Percentiles rank a stretch among this genome's conserved stretches.
Evolutionary conservation across 2,888 invertebrate species (phyloP).

Genomic region (Drosophila putrida): DNA sequence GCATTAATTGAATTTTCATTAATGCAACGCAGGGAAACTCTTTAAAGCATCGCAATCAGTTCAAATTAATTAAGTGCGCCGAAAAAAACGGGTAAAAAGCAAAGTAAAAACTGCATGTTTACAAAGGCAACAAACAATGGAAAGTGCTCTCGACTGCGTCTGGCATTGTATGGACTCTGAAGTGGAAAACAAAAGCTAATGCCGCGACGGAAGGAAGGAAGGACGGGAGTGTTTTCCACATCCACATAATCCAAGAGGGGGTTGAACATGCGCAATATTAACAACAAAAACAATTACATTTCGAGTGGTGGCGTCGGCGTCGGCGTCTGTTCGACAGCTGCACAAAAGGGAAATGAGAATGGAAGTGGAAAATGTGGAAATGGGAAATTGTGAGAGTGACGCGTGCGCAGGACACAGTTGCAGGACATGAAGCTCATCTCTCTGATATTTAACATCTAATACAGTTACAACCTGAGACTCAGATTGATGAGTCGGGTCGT

Average conservation of each 20-base stretch:
- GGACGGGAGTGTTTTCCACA: slow-evolving; percentile 28
- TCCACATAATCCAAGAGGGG: slow-evolving; percentile 49
- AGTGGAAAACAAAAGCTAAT: slow-evolving; percentile 77
- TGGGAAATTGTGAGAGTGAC: slow-evolving; percentile 37
- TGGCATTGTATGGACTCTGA: slow-evolving; percentile 34
- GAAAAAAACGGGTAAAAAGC: slow-evolving; percentile 49
- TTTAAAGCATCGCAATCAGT: slow-evolving; percentile 45
- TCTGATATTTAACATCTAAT: slow-evolving; percentile 35
- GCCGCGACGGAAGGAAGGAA: too few species aligned
- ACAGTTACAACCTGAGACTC: slow-evolving; percentile 62
- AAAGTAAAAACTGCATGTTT: slow-evolving; percentile 47
- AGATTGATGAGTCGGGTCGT: slow-evolving; percentile 27
- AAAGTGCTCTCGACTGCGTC: slow-evolving; percentile 54
- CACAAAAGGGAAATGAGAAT: slow-evolving; percentile 40
- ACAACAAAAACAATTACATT: slow-evolving; percentile 15
- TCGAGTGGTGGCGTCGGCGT: slow-evolving; percentile 51
- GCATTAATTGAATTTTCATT: slow-evolving; percentile 68
- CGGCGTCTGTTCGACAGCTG: slow-evolving; percentile 52
- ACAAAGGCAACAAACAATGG: slow-evolving; percentile 60
- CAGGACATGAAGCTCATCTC: slow-evolving; percentile 8
- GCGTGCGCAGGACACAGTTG: slow-evolving; percentile 43
- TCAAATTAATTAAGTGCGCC: slow-evolving; percentile 62
- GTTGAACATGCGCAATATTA: slow-evolving; percentile 45
- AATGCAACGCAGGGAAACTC: slow-evolving; percentile 46
- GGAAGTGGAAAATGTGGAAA: slow-evolving; percentile 17